Evolutionary conservation across 2,797 vertebrate genomes (phyloP), one percentile per base, ranked within the genome.

Genomic region (Cyprinodon diabolis): DNA sequence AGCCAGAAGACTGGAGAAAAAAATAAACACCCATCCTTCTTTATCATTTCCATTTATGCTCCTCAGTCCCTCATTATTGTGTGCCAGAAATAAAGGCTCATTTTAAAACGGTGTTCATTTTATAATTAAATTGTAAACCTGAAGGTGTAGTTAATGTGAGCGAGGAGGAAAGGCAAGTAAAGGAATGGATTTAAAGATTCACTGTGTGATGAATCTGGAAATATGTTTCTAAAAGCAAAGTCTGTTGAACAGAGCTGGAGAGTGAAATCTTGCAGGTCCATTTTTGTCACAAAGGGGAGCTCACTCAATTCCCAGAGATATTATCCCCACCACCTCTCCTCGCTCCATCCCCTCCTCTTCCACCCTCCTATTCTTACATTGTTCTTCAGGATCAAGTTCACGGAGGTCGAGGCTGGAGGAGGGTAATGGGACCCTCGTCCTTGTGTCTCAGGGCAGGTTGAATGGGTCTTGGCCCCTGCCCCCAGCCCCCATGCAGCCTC

Each of bases 391-490:
- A 85, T 93, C 62, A 87, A 88, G 94, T 90, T 87, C 81, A 79
- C 47, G 51, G 87, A 85, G 85, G 84, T 86, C 84, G 81, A 76
- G 78, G 84, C 78, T 86, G 79, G 84, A 67, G 77, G 68, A 66
- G 87, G 84, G 93, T 92, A 96, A 94, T 90, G 88, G 84, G 89
- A 93, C 94, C 91, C 89, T 86, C 79, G 94, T 84, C 86, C 87
- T 82, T 78, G 70, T 79, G 84, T 88, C 82, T 90, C 86, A 57
- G 88, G 91, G 85, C 87, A 86, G 88, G 91, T 91, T 93, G 94
- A 94, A 91, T 86, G 88, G 92, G 86, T 87, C 89, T 82, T 77
- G 79, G 83, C 15, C 67, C 85, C 82, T 77, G 67, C 83, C 81
- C 90, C 76, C 66, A 51, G 35, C 76, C 76, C 77, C 80, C 72